Conservation (phyloP, 2,888 invertebrate genomes). For the Scaptomyza cyrtandrae region DNA sequence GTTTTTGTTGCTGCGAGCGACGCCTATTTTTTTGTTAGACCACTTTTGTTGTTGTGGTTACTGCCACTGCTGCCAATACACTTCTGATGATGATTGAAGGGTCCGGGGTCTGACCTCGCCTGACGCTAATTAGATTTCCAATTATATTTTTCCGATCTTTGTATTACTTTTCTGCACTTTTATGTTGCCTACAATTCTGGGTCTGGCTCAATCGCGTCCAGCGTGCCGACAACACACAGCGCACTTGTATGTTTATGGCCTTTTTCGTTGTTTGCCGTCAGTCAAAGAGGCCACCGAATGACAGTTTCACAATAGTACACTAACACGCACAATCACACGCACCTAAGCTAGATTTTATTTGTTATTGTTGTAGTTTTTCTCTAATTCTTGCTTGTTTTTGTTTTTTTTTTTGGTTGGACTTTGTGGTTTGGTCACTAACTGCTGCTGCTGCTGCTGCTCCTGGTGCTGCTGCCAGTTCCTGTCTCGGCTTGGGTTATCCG, state of each 20-base stretch:
- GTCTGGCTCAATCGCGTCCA: constrained; percentile 10
- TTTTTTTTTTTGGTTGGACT: constrained; percentile 29
- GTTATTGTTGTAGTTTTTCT: constrained; percentile 20
- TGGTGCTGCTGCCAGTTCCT: constrained; percentile 29
- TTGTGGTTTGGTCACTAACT: constrained; percentile 35
- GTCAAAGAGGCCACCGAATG: constrained; percentile 28
- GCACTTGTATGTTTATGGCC: constrained; percentile 17
- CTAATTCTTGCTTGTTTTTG: constrained; percentile 4
- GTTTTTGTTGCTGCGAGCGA: constrained; percentile 27
- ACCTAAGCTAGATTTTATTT: constrained; percentile 23
- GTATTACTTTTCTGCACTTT: constrained; percentile 13
- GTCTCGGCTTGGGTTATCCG: constrained; percentile 50
- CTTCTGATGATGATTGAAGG: constrained; percentile 45
- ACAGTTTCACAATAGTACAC: constrained; percentile 28
- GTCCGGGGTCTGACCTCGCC: constrained; percentile 29
- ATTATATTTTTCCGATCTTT: constrained; percentile 31
- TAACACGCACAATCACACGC: constrained; percentile 9
- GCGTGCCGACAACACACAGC: constrained; percentile 17
- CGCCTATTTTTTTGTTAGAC: constrained; percentile 15
- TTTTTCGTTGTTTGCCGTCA: constrained; percentile 26
- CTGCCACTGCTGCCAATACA: constrained; percentile 34
- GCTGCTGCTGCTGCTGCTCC: constrained; percentile 19
- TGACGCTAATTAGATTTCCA: constrained; percentile 67
- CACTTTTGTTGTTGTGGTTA: constrained; percentile 29
- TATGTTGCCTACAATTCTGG: constrained; percentile 33